These are phyloP conservation scores for Drosophila ananassae DNA, from an alignment of 1,140 invertebrate species.

Conservation along the genomic window DNA sequence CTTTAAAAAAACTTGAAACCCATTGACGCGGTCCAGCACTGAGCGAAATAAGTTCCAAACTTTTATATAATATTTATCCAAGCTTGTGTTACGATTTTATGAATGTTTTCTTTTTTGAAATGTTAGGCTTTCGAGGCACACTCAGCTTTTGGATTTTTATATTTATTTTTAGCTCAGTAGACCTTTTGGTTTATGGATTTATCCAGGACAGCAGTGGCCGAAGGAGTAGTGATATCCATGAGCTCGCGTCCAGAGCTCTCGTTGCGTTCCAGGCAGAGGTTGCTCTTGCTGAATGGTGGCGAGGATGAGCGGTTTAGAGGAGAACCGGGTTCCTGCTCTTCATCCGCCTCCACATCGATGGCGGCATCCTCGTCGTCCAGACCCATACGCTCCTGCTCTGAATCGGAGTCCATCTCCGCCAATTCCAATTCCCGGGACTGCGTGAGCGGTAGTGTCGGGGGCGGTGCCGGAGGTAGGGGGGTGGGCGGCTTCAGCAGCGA, in stretches of 20 bases:
- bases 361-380: conserved; percentile 57
- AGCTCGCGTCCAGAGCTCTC: conserved; percentile 23
- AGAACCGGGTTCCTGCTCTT: conserved; percentile 47
- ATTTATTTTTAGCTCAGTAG: conserved; percentile 38
- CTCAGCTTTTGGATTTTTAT: conserved; percentile 29
- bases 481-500: conserved; percentile 69
- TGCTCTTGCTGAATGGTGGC: conserved; percentile 23
- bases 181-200: conserved; percentile 58
- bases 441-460: conserved; percentile 8
- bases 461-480: conserved; percentile 20
- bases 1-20: conserved; percentile 74
- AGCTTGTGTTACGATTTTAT: background rate
- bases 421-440: conserved; percentile 6
- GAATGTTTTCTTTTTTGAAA: background rate
- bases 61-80: background rate
- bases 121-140: conserved; percentile 1
- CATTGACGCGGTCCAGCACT: conserved; percentile 58
- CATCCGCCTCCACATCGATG: conserved; percentile 75
- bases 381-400: conserved; percentile 41
- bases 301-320: conserved; percentile 1
- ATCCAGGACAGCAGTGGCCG: conserved; percentile 13
- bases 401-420: conserved; percentile 55
- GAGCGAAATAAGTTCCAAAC: conserved; percentile 14
- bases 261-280: conserved; percentile 58
- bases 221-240: conserved; percentile 4